A percentile compares a stretch with the other conserved stretches of the same genome.
These are phyloP conservation scores for Peromyscus leucopus DNA, from an alignment of 2,113 vertebrate species.

Conservation along the genomic window DNA sequence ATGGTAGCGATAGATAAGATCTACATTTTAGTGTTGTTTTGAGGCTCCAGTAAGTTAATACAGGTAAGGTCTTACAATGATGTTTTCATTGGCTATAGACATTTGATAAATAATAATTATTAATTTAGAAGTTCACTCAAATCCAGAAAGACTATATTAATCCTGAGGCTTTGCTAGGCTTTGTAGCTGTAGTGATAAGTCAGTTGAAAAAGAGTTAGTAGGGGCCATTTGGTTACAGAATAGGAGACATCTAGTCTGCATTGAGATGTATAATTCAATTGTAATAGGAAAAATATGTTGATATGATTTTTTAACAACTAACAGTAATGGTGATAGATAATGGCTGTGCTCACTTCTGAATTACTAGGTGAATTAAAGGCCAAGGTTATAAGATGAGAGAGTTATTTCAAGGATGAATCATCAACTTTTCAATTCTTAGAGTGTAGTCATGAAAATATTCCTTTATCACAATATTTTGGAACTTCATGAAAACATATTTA, in stretches of 20 bases:
- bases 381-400: constrained; percentile 30
- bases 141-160: background rate
- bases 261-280: background rate
- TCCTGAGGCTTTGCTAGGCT: background rate
- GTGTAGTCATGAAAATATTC: background rate
- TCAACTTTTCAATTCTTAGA: constrained; percentile 1
- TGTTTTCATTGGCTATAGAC: background rate
- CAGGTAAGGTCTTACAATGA: background rate
- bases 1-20: background rate
- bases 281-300: background rate
- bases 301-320: constrained; percentile 53
- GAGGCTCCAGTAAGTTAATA: background rate
- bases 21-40: background rate
- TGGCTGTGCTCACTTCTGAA: constrained; percentile 61
- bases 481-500: background rate
- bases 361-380: constrained; percentile 35
- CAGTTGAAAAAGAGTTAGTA: background rate
- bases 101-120: constrained; percentile 11
- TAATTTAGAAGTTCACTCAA: background rate
- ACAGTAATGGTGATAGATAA: constrained; percentile 21
- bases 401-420: constrained; percentile 69
- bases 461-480: constrained; percentile 10
- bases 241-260: background rate
- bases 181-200: background rate
- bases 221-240: background rate